phyloP scores from a whole-genome alignment of 2,797 vertebrate species.

The Sebastes cheni region DNA sequence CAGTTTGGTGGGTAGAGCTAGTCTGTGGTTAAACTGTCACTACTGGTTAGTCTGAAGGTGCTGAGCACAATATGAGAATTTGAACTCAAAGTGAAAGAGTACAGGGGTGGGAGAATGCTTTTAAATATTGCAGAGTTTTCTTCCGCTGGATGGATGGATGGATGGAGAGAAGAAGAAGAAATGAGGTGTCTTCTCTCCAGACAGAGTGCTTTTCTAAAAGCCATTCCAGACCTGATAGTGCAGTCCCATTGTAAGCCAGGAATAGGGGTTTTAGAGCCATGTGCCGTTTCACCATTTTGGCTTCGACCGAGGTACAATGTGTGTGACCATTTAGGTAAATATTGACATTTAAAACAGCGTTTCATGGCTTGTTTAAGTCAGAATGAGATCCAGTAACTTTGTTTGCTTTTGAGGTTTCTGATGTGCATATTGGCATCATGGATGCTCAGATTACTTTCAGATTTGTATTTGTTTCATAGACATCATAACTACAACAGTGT shows the following conservation, averaged over 20 bases:
- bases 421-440: neutral
- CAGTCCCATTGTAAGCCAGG: constrained; percentile 21
- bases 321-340: neutral
- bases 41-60: neutral
- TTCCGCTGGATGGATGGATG: constrained; percentile 20
- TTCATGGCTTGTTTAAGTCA: neutral
- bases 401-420: neutral
- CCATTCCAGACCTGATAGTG: constrained; percentile 24
- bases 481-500: neutral
- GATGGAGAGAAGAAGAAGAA: constrained; percentile 19
- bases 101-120: constrained; percentile 23
- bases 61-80: neutral
- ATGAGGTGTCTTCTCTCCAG: constrained; percentile 7
- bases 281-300: neutral
- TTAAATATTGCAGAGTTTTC: constrained; percentile 70
- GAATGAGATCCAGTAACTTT: neutral
- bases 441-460: neutral
- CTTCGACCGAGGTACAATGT: neutral
- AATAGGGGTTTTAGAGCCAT: constrained; percentile 1
- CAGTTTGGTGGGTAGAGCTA: neutral
- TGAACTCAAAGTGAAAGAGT: constrained; percentile 12
- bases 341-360: neutral
- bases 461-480: neutral
- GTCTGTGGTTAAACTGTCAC: neutral
- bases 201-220: constrained; percentile 53